phyloP scores from a whole-genome alignment of 2,113 vertebrate genomes.

The Nanger granti region DNA sequence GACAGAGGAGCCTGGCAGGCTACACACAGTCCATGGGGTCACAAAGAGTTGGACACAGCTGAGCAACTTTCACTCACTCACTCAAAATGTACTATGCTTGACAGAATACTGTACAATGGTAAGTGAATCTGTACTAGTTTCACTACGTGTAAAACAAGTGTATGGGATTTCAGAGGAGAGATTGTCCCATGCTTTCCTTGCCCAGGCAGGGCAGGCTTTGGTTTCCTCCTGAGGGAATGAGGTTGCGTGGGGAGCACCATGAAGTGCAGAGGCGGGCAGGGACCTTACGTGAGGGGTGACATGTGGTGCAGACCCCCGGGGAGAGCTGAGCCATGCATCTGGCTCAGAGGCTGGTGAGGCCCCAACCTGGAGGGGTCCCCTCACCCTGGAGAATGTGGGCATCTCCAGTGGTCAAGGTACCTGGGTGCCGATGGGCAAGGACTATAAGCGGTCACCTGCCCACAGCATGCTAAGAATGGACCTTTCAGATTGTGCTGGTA shows the following conservation, averaged over 20 bases:
- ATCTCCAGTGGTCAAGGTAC: not conserved
- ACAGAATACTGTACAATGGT: not conserved
- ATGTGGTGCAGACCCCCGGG: too few species aligned
- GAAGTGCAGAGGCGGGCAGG: not conserved
- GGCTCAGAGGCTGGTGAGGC: not conserved
- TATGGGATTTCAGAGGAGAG: not conserved
- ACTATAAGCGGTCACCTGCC: not conserved
- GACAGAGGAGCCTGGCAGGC: not conserved
- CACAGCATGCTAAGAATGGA: not conserved
- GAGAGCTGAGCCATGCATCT: not conserved
- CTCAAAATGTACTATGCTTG: not conserved
- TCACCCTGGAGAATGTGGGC: not conserved
- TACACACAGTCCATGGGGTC: not conserved
- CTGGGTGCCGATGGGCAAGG: too few species aligned
- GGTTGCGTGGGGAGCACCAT: not conserved
- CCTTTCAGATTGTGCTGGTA: not conserved
- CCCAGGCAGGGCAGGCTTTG: not conserved
- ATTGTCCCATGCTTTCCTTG: not conserved
- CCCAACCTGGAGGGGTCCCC: accelerated
- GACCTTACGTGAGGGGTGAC: accelerated
- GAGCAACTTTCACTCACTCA: not conserved
- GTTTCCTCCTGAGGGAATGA: not conserved
- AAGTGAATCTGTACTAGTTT: not conserved
- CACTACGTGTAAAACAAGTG: not conserved
- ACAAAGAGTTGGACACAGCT: not conserved